Evolutionary conservation across 1,140 invertebrate genomes (phyloP), one percentile per base, ranked within the genome.

Genomic region (Dufourea novaeangliae): DNA sequence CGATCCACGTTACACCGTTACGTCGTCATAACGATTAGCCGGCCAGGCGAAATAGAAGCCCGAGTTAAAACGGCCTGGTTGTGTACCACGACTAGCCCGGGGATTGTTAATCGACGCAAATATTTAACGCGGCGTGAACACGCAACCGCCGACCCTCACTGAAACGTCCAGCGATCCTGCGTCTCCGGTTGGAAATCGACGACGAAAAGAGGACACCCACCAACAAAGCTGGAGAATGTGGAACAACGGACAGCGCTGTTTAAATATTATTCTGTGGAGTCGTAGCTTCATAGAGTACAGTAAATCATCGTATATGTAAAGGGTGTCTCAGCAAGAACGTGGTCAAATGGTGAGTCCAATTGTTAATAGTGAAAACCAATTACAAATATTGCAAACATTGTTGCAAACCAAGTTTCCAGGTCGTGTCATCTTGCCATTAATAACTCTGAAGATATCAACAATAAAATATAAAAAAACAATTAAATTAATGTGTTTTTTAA

Each of bases 31-130:
- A 25, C 7, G 29, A 11, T 8, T 6, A 25, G 37, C 22, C n/a
- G 11, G 50, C 0, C 8, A 12, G 50, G 3, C n/a, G 14, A 59
- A 59, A 76, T 32, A 20, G 64, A 69, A 59, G 50, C 25, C 32
- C 25, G 8, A 34, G 67, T 34, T 25, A 20, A 39, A 10, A 1
- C 20, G 20, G 17, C 34, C 27, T 20, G 20, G 22, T 14, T 39
- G 44, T 73, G 62, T 25, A 64, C 50, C 64, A n/a, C n/a, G 32
- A 8, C 44, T 34, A 17, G 46, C 2, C 14, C 5, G 4, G n/a
- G 39, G 79, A 86, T 85, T 82, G 84, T 85, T 87, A 86, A 88
- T 88, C 80, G 80, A 84, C 75, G 80, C 62, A 86, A 88, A 88
- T 87, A 86, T 87, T 87, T 85, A 86, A 68, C 75, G 72, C 62